Conservation (phyloP, 2,113 vertebrate genomes). For the Ageneiosus marmoratus region DNA sequence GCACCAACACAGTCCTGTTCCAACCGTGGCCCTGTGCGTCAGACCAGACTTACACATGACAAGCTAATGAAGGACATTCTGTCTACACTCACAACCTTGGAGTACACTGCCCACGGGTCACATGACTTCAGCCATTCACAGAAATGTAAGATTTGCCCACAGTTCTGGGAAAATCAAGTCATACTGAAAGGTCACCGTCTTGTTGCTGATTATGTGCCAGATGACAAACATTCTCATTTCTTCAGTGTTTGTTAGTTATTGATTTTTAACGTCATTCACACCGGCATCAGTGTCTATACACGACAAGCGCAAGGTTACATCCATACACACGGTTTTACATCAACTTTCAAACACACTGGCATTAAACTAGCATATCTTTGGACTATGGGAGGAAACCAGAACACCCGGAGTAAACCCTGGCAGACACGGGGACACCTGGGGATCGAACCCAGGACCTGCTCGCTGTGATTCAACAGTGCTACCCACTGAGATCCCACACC, state of each 20-base stretch:
- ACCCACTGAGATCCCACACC: too few species aligned
- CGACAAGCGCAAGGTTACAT: too few species aligned
- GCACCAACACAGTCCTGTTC: constrained; percentile 12
- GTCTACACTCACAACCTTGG: constrained; percentile 36
- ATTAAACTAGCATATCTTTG: too few species aligned
- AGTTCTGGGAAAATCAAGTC: neutral
- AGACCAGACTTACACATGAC: neutral
- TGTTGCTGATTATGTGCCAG: neutral
- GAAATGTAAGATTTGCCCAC: neutral
- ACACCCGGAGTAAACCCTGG: too few species aligned
- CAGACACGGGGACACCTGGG: too few species aligned
- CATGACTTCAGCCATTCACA: constrained; percentile 50
- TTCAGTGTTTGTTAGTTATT: neutral
- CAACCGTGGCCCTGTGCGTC: constrained; percentile 23
- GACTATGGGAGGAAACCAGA: too few species aligned
- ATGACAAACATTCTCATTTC: neutral
- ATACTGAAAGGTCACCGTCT: neutral
- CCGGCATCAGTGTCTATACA: too few species aligned
- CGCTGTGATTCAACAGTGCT: too few species aligned
- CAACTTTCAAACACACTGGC: too few species aligned
- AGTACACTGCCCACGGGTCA: constrained; percentile 70
- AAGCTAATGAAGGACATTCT: constrained; percentile 55
- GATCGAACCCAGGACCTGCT: too few species aligned
- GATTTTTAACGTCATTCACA: too few species aligned
- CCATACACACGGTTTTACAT: too few species aligned